Evolutionary conservation across 2,113 vertebrate species (phyloP).

Genomic region (Rhinogobius similis): DNA sequence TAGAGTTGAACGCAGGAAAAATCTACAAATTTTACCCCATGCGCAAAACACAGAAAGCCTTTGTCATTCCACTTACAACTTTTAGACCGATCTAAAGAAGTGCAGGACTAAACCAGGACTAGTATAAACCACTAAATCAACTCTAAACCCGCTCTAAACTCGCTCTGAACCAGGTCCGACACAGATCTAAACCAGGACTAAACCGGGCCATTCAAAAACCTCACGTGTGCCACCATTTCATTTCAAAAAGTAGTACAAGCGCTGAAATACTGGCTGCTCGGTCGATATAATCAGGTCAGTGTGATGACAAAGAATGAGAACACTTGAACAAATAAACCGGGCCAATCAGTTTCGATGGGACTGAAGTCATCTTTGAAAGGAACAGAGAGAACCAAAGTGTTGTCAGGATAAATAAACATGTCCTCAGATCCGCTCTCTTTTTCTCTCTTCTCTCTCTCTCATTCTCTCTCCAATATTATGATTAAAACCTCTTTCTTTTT

Average conservation of each 20-base stretch:
- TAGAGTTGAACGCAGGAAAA: too few species aligned
- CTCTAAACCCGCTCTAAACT: too few species aligned
- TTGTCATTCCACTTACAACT: too few species aligned
- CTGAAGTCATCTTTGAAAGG: neutral
- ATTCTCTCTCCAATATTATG: too few species aligned
- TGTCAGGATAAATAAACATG: conserved; percentile 2
- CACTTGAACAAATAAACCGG: neutral
- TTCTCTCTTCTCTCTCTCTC: neutral
- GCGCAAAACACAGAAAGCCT: too few species aligned
- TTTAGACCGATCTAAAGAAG: too few species aligned
- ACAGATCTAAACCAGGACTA: neutral
- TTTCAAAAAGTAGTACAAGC: neutral
- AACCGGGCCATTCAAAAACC: neutral
- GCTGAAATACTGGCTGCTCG: conserved; percentile 7
- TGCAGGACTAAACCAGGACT: neutral
- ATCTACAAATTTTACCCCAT: too few species aligned
- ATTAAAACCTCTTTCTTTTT: neutral
- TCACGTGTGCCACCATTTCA: neutral
- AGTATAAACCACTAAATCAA: neutral
- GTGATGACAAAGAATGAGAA: conserved; percentile 15
- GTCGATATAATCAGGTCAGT: conserved; percentile 5
- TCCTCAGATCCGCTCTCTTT: neutral
- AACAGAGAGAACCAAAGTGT: neutral
- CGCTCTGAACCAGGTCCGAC: neutral
- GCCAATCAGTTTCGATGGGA: conserved; percentile 4